Evolutionary conservation across 2,113 vertebrate genomes (phyloP), one percentile per base, ranked within the genome.

Genomic region (Chitala chitala): DNA sequence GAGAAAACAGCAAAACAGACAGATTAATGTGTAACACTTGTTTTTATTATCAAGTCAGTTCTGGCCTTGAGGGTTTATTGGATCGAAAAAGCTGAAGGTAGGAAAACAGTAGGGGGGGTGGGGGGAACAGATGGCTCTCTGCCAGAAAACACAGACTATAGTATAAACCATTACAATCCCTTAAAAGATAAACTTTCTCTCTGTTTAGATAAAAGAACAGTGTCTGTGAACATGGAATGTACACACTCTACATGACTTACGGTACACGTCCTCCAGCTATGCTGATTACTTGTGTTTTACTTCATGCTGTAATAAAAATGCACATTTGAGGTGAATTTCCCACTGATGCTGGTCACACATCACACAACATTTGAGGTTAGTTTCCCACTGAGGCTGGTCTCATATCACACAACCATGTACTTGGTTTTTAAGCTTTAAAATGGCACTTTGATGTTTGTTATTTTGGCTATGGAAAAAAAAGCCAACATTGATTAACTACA

Each of bases 11-110:
- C 53, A 61, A 61, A 61, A 70, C 74, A 70, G 10, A 26, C 12
- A 58, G 55, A 55, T 75, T 70, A 75, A 63, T 71, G 29, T 61
- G 44, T 71, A 75, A 75, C 74, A 24, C 17, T 20, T 51, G 66
- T 69, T 50, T 29, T 44, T 56, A 17, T 69, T 42, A 46, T 33
- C 17, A 55, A 61, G 12, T 51, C 42, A 61, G 55, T 22, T 48
- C 8, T 59, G 38, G 51, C 73, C 73, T 75, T 75, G 73, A 17
- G 38, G n/a, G 15, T 66, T 56, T 17, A 9, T 29, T 22, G 38
- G 63, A 74, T 53, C 59, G 54, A 64, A 56, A 69, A 69, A 46
- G 31, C 33, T 26, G 22, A 33, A 36, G 63, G 24, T 33, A 44
- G 64, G 50, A 22, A 56, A 68, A 50, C 15, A 73, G 22, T 3